Base-by-base conservation (phyloP, 2,113 vertebrate species). In the Perca flavescens region DNA sequence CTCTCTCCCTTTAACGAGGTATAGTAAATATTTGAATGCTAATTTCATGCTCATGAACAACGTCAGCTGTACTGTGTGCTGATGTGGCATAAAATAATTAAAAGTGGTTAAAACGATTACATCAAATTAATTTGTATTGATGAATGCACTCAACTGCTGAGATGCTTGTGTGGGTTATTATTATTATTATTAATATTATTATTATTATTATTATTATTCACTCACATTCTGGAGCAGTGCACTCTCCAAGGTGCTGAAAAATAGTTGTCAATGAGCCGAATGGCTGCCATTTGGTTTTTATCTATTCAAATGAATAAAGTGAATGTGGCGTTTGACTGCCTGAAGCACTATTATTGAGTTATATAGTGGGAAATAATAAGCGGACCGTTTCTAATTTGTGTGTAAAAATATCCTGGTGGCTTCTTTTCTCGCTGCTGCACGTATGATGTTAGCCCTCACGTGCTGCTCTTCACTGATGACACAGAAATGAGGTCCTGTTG, bases 21-120 rank as follows among this genome's bases (percentile, higher is more conserved):
- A 85, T 88, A 82, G 87, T 86, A 90, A 87, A 93, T 82, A 79
- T 91, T 69, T 85, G 67, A 89, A 82, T 82, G 77, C 52, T 81
- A 84, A 92, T 94, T 89, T 92, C 86, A 89, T 91, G 84, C 84
- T 82, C n/a, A 28, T 70, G 87, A 82, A 82, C 86, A 86, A 76
- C 62, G n/a, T 84, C 78, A 75, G 68, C 75, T 61, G 76, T 28
- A 74, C 81, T 58, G 75, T 77, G 81, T 92, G 86, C 92, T 93
- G 89, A 93, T 86, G 85, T 85, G 16, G 90, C 94, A 89, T 89
- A 85, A 84, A 86, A 86, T 88, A 88, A 92, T 94, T 86, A 92
- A 94, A 91, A 82, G 57, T 75, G 5, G 61, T 82, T 87, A 93
- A 90, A 84, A 87, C 14, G 87, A 92, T 93, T 91, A 89, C 83